phyloP scores from a whole-genome alignment of 2,797 vertebrate genomes.

The Melanotaenia parkinsoni region DNA sequence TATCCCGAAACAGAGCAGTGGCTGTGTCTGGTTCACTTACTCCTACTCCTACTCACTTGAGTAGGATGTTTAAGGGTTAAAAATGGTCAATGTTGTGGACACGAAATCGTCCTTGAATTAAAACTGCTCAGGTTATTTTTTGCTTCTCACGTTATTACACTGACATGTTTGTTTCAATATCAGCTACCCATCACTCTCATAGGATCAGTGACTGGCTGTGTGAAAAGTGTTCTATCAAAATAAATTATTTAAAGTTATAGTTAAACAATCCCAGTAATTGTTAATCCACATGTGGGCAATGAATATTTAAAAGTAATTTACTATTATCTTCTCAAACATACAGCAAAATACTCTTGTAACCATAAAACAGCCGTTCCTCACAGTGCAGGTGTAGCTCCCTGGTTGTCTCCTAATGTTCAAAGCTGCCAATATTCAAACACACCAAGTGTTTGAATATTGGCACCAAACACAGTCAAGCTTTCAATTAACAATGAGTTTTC shows the following conservation, averaged over 20 bases:
- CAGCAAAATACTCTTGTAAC: neutral
- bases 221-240: neutral
- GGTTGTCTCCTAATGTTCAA: too few relatives aligned
- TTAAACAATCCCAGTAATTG: neutral
- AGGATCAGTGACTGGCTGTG: neutral
- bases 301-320: neutral
- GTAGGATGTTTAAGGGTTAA: neutral
- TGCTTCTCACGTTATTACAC: neutral
- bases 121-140: neutral
- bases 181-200: neutral
- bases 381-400: neutral
- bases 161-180: neutral
- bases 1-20: too few relatives aligned
- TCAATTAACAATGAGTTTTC: too few relatives aligned
- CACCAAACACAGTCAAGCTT: too few relatives aligned
- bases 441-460: too few relatives aligned
- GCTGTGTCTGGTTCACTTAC: too few relatives aligned
- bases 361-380: neutral
- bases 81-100: neutral
- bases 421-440: too few relatives aligned
- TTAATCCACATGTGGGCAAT: neutral
- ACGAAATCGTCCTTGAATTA: neutral
- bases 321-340: neutral
- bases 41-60: neutral
- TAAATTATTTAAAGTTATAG: neutral